phyloP scores from a whole-genome alignment of 2,888 invertebrate species.

The Hartigia nigra region DNA sequence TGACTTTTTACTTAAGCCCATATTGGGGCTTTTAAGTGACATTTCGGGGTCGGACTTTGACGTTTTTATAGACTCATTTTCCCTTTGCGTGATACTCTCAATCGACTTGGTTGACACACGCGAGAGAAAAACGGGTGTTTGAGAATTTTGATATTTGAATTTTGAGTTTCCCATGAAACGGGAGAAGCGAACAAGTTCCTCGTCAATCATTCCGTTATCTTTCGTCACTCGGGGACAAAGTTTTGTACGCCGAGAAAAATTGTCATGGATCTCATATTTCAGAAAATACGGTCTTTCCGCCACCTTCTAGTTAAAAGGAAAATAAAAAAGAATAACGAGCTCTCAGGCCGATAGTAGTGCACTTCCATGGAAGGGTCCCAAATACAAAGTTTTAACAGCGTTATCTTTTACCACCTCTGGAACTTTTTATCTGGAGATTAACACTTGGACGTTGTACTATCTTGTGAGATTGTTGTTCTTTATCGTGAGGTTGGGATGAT shows the following conservation, averaged over 20 bases:
- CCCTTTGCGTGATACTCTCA: background rate
- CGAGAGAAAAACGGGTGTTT: background rate
- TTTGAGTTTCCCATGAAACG: background rate
- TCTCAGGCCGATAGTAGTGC: background rate
- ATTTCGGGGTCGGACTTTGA: background rate
- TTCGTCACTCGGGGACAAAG: background rate
- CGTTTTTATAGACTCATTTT: background rate
- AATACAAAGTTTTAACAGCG: conserved; percentile 28
- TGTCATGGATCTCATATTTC: background rate
- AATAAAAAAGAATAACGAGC: background rate
- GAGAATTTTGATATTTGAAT: background rate
- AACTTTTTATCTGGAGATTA: conserved; percentile 31
- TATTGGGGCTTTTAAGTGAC: background rate
- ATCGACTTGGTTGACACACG: background rate
- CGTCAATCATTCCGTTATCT: background rate
- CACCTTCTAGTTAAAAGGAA: background rate
- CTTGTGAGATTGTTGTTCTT: conserved; percentile 16
- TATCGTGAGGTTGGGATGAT: background rate
- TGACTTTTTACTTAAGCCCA: background rate
- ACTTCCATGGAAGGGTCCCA: conserved; percentile 12
- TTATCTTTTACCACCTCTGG: conserved; percentile 32
- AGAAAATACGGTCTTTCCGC: background rate
- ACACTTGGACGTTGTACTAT: conserved; percentile 27
- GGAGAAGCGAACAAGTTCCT: background rate
- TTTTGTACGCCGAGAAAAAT: background rate